Evolutionary conservation across 2,797 vertebrate species (phyloP), one percentile per base, ranked within the genome.

Genomic region (Squalus acanthias): DNA sequence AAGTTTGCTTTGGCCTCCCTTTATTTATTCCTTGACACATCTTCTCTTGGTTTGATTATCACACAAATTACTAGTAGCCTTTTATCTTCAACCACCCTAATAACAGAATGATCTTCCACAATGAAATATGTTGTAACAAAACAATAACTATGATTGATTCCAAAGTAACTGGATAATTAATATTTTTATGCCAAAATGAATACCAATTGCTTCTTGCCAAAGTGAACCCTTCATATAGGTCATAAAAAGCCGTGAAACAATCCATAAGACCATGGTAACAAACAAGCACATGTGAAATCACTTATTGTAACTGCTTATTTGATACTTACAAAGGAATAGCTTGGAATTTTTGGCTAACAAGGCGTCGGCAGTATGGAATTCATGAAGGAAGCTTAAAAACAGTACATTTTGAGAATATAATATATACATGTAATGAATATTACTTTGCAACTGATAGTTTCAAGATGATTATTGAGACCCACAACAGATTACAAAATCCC

Each of bases 301-400:
- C 96, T 97, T 97, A 97, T 96, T 97, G 96, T 96, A 97, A 97
- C 96, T 97, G 97, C 96, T 97, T 97, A 97, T 96, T 97, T 97
- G 96, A 97, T 97, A 97, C 97, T 97, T 97, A 97, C 97, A 97
- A 97, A 97, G 94, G 97, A 96, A 0, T 96, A 96, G 97, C 96
- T 97, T 97, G 97, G 97, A 98, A 98, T 97, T 97, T 97, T 97
- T 97, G 96, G 96, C 97, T 97, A 97, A 97, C 97, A 98, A 98
- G 97, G 97, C 97, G 97, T 97, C 97, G 97, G 97, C 97, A 97
- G 97, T 97, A 97, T 96, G 97, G 97, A 97, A 97, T 97, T 98
- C 98, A 97, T 79, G 95, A 97, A 97, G 96, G 97, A 97, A 97
- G 97, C 98, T 98, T 97, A 98, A 97, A 97, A 97, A 96, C 97